Percentiles rank a stretch among this genome's conserved stretches.
Conservation (phyloP, 2,797 vertebrate genomes). For the Neomorphus geoffroyi region DNA sequence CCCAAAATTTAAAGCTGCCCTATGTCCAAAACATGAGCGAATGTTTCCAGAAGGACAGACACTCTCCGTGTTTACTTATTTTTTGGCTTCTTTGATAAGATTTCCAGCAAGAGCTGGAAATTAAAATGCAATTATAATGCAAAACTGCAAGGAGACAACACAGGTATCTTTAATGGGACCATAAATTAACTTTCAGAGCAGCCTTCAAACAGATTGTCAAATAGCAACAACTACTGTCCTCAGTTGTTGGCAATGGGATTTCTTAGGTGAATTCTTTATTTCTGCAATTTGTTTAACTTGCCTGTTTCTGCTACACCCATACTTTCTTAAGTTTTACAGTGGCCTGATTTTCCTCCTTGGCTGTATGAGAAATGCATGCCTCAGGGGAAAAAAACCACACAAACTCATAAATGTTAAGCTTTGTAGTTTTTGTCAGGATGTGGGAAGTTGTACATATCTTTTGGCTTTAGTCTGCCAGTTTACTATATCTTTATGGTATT, state of each 20-base stretch:
- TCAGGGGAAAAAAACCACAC: accelerated
- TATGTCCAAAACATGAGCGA: not conserved
- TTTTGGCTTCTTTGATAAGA: not conserved
- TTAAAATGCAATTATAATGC: not conserved
- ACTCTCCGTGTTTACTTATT: not conserved
- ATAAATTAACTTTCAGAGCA: not conserved
- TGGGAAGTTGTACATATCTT: not conserved
- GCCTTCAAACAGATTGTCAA: not conserved
- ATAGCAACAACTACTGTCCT: not conserved
- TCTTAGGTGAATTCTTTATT: not conserved
- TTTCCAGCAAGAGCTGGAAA: not conserved
- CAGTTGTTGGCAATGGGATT: not conserved
- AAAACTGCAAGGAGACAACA: not conserved
- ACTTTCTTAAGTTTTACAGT: not conserved
- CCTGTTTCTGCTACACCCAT: not conserved
- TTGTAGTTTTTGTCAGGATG: not conserved
- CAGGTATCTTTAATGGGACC: not conserved
- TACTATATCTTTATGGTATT: not conserved
- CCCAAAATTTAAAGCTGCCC: not conserved
- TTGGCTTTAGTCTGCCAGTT: not conserved
- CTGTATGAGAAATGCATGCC: not conserved
- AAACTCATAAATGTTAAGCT: not conserved
- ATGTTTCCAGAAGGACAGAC: not conserved
- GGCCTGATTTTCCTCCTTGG: not conserved
- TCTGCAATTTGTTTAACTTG: not conserved